Percentiles rank a stretch among this genome's conserved stretches.
These are phyloP conservation scores for Phalacrocorax brasilianus DNA, from an alignment of 2,113 vertebrate genomes.

Conservation along the genomic window DNA sequence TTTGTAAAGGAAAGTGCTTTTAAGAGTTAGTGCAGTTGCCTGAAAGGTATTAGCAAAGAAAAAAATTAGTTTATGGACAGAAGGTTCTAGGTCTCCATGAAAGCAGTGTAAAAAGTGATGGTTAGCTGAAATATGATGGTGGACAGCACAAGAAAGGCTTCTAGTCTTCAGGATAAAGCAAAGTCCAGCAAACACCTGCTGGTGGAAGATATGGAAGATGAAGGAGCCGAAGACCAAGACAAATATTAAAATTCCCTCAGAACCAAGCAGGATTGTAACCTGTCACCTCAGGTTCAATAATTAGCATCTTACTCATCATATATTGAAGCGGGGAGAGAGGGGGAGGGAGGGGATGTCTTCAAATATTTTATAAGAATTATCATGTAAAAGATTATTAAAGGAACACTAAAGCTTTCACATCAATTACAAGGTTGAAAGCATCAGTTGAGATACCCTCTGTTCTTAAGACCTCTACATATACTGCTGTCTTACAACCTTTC, in stretches of 20 bases:
- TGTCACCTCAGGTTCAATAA: neutral
- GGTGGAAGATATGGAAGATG: neutral
- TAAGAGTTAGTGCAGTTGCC: neutral
- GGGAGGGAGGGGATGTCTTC: no score
- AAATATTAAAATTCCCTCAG: neutral
- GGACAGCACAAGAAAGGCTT: neutral
- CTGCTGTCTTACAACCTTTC: neutral
- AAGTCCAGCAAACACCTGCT: neutral
- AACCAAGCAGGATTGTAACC: neutral
- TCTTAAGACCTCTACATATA: neutral
- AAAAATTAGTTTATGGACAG: neutral
- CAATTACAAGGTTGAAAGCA: neutral
- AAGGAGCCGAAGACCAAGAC: neutral
- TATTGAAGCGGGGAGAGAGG: neutral
- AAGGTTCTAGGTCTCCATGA: neutral
- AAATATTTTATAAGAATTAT: neutral
- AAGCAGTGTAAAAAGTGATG: neutral
- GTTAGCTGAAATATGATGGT: neutral
- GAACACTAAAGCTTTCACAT: neutral
- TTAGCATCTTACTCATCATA: neutral
- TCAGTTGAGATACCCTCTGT: neutral
- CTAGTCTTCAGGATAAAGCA: neutral
- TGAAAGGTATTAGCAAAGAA: neutral
- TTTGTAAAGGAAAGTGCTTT: neutral
- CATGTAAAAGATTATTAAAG: neutral